Evolutionary conservation across 2,888 invertebrate species (phyloP).

Genomic region (Geotrupes spiniger): DNA sequence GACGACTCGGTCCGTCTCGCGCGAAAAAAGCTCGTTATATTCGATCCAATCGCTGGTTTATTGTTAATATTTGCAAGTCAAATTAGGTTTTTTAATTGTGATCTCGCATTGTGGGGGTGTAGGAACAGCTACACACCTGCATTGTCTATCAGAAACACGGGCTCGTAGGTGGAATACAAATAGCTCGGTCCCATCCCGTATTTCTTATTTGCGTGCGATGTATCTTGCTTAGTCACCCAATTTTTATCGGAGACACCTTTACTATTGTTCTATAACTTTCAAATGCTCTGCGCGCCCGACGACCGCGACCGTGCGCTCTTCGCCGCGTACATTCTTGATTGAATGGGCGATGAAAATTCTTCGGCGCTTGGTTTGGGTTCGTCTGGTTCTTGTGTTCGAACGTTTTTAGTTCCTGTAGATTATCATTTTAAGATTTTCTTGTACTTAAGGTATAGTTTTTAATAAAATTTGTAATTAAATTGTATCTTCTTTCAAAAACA

Average conservation of each 20-base stretch:
- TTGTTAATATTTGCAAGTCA: slow-evolving; percentile 22
- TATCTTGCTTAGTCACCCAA: slow-evolving; percentile 33
- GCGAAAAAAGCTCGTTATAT: not conserved
- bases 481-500: too few relatives aligned
- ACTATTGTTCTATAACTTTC: slow-evolving; percentile 26
- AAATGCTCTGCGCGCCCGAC: slow-evolving; percentile 1
- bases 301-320: too few relatives aligned
- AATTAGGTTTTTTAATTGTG: slow-evolving; percentile 26
- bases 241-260: slow-evolving; percentile 31
- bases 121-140: slow-evolving; percentile 33
- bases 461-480: too few relatives aligned
- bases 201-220: slow-evolving; percentile 33
- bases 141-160: slow-evolving; percentile 34
- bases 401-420: too few relatives aligned
- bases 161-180: slow-evolving; percentile 36
- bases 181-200: slow-evolving; percentile 33
- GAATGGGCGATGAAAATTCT: too few relatives aligned
- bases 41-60: slow-evolving; percentile 11
- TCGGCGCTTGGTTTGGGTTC: too few relatives aligned
- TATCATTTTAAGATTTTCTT: too few relatives aligned
- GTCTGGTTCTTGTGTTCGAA: too few relatives aligned
- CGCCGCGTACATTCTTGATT: too few relatives aligned
- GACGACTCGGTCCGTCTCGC: not conserved
- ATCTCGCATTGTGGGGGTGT: slow-evolving; percentile 28
- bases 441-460: too few relatives aligned